Conservation (phyloP, 2,113 vertebrate species). For the Cephalopterus ornatus region DNA sequence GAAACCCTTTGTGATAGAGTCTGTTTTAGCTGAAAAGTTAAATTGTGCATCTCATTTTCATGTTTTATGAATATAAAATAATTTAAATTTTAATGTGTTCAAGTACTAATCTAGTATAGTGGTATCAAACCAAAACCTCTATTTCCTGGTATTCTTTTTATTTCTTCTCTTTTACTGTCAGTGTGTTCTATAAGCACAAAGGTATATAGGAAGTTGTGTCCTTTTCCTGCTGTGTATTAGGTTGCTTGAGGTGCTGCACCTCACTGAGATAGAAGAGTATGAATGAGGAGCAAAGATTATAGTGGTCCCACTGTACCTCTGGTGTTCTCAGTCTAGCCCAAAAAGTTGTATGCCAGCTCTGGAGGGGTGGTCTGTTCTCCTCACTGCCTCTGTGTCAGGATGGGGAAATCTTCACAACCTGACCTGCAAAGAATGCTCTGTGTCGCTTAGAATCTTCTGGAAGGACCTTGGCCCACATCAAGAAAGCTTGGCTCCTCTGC, state of each 20-base stretch:
- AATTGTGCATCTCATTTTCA: constrained; percentile 30
- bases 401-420: neutral
- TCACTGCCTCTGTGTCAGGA: neutral
- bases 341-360: neutral
- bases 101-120: constrained; percentile 33
- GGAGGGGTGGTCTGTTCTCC: neutral
- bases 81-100: constrained; percentile 46
- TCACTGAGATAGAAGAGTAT: neutral
- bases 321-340: neutral
- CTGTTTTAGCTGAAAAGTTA: constrained; percentile 24
- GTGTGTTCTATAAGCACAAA: neutral
- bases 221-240: neutral
- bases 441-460: neutral
- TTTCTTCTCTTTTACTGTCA: neutral
- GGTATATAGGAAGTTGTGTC: neutral
- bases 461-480: neutral
- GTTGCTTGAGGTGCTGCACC: neutral
- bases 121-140: constrained; percentile 30
- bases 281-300: neutral
- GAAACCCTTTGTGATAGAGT: neutral
- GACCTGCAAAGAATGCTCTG: neutral
- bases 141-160: constrained; percentile 1
- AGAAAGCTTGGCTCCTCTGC: neutral
- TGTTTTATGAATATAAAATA: constrained; percentile 38
- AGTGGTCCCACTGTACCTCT: neutral